Evolutionary conservation across 2,797 vertebrate genomes (phyloP), one percentile per base, ranked within the genome.

Genomic region (Channallabes apus): DNA sequence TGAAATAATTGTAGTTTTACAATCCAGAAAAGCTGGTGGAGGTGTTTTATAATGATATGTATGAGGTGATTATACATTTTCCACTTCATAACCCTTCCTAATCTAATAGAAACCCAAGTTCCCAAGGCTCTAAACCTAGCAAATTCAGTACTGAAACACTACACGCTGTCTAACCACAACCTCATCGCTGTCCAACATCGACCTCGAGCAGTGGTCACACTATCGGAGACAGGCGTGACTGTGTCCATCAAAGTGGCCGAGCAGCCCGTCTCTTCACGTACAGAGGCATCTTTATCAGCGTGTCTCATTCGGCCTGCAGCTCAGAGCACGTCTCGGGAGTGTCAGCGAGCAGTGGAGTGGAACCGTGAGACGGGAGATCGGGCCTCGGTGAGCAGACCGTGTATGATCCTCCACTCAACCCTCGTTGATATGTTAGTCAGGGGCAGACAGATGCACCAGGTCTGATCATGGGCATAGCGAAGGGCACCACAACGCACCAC

Each of bases 211-310:
- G 72, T 67, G 75, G 82, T 81, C 83, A 84, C 83, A 67, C 61
- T 86, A 71, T 86, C 84, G 32, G 56, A 54, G 82, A 87, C 82
- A 86, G 76, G 80, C 32, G 6, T 68, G 82, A 87, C 84, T 76
- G 78, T 83, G 86, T 84, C 88, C 51, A 83, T 88, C 89, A 86
- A 84, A 87, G 89, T 84, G 72, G 86, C 82, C 73, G 69, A 83
- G 84, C 46, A 71, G 81, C 73, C 82, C 56, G 82, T 86, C 77
- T 71, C 84, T 79, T 88, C 85, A 82, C 76, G 79, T 77, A 86
- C 79, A 71, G 82, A 80, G 85, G 85, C 86, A 84, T 86, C 84
- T 86, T 84, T 83, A 89, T 87, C 87, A 87, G 80, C 68, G 59
- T 67, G 81, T 85, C 85, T 84, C 78, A 78, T 79, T 85, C 86